A percentile compares a stretch with the other conserved stretches of the same genome.
Evolutionary conservation across 2,797 vertebrate species (phyloP).

Genomic region (Triplophysa bombifrons): DNA sequence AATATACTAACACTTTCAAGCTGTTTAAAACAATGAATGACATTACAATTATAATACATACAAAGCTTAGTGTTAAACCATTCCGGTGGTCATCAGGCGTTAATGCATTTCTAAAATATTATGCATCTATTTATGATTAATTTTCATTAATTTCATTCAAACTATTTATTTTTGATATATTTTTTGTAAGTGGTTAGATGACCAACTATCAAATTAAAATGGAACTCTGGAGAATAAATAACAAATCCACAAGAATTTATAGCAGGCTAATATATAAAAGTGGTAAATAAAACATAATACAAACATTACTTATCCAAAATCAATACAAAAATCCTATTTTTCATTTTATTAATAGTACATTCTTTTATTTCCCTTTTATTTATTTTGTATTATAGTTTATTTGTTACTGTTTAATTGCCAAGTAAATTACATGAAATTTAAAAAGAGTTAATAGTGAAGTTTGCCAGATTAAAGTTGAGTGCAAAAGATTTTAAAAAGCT

Average conservation of each 20-base stretch:
- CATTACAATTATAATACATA: neutral
- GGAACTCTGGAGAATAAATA: conserved; percentile 41
- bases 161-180: neutral
- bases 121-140: neutral
- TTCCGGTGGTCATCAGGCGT: neutral
- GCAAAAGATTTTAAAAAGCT: neutral
- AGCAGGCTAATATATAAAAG: neutral
- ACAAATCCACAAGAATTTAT: conserved; percentile 13
- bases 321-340: neutral
- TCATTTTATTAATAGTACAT: neutral
- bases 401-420: neutral
- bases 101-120: conserved; percentile 1
- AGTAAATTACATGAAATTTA: neutral
- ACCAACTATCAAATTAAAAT: conserved; percentile 60
- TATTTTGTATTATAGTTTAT: neutral
- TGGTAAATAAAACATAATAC: neutral
- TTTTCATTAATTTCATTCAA: neutral
- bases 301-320: neutral
- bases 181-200: conserved; percentile 28
- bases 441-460: neutral
- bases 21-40: neutral
- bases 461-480: neutral
- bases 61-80: neutral
- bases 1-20: conserved; percentile 11
- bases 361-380: neutral